Evolutionary conservation across 2,797 vertebrate genomes (phyloP).

Genomic region (Oreonectes daqikongensis): DNA sequence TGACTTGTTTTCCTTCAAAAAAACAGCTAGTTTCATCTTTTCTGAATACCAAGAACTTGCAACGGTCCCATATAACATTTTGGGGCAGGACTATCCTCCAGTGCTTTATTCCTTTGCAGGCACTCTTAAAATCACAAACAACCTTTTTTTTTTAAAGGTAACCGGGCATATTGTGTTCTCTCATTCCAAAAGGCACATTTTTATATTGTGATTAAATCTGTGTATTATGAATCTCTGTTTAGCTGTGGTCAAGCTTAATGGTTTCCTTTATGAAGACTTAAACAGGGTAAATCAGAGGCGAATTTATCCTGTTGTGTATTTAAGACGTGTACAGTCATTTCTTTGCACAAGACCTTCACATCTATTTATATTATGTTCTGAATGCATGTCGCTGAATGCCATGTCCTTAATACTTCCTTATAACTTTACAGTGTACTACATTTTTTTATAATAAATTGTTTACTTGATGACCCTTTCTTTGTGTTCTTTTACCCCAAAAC

Average conservation of each 20-base stretch:
- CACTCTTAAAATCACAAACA: slow-evolving; percentile 31
- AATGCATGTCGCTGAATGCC: slow-evolving; percentile 80
- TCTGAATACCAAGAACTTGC: slow-evolving; percentile 1
- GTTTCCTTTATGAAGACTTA: slow-evolving; percentile 29
- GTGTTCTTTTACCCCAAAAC: slow-evolving; percentile 4
- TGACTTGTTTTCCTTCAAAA: background rate
- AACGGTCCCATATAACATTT: slow-evolving; percentile 19
- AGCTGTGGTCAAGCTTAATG: slow-evolving; percentile 40
- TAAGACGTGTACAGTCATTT: slow-evolving; percentile 64
- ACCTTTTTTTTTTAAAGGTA: slow-evolving; percentile 61
- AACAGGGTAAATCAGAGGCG: slow-evolving; percentile 33
- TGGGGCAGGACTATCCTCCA: background rate
- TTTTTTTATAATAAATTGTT: slow-evolving; percentile 85
- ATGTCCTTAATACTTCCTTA: slow-evolving; percentile 89
- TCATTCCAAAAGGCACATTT: slow-evolving; percentile 60
- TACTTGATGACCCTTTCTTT: slow-evolving; percentile 58
- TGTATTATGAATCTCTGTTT: slow-evolving; percentile 60
- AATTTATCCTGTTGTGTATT: slow-evolving; percentile 59
- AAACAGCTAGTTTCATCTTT: slow-evolving; percentile 16
- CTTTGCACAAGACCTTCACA: slow-evolving; percentile 75
- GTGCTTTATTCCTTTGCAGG: slow-evolving; percentile 50
- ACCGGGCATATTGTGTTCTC: slow-evolving; percentile 48
- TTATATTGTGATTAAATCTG: slow-evolving; percentile 61
- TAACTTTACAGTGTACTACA: slow-evolving; percentile 84
- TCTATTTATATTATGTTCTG: slow-evolving; percentile 78